Conservation (phyloP, 2,797 vertebrate genomes). For the Propithecus perrieri region DNA sequence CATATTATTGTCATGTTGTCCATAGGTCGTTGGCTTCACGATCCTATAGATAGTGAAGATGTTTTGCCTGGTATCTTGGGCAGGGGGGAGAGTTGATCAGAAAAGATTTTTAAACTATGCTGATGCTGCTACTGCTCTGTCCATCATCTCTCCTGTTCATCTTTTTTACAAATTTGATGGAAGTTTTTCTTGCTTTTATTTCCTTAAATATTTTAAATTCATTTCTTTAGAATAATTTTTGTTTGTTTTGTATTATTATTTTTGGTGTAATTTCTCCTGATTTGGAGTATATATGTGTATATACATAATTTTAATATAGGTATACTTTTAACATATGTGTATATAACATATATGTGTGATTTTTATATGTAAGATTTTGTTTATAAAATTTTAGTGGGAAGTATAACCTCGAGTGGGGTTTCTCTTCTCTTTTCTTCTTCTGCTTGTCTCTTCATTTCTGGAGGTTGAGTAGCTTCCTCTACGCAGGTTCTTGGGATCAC, state of each 20-base stretch:
- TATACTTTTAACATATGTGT: neutral
- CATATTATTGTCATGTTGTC: no score
- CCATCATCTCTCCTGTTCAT: neutral
- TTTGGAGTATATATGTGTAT: neutral
- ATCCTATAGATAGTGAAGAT: neutral
- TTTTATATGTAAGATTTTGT: neutral
- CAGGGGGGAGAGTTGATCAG: neutral
- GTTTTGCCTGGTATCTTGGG: neutral
- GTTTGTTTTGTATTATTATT: neutral
- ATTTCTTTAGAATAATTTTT: neutral
- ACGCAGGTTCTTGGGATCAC: neutral
- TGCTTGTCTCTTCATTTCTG: neutral
- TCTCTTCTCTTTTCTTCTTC: neutral
- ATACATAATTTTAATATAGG: neutral
- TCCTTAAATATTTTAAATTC: neutral
- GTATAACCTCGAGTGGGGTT: neutral
- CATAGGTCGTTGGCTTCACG: neutral
- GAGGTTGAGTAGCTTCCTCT: no score
- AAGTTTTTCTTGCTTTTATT: neutral
- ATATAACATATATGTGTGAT: neutral
- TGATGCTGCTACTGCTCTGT: neutral
- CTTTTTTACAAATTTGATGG: neutral
- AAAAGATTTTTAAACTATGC: neutral
- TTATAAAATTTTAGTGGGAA: neutral
- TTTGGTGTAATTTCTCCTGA: neutral